Base-by-base conservation (phyloP, 2,113 vertebrate genomes). In the Struthidea cinerea region DNA sequence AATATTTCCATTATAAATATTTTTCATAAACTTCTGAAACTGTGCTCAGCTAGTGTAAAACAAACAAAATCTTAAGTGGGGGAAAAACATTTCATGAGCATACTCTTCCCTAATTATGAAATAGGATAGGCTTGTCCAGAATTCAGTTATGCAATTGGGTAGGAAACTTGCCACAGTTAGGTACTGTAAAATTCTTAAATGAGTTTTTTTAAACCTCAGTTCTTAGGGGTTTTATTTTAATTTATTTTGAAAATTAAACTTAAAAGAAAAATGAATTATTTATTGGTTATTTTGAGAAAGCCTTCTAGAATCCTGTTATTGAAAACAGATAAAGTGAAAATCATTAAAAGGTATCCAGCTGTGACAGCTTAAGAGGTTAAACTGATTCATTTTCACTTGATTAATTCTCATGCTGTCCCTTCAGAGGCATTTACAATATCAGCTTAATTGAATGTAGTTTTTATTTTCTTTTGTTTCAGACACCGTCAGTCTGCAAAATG, bases 401-500 rank as follows among this genome's bases (percentile, higher is more conserved):
- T 75, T 89, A 81, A 82, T 69, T 93, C 69, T 97, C 73, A 53
- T 80, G 41, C 52, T 67, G 64, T 96, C 75, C 64, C 47, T 96
- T 95, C 64, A 89, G 76, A 91, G 69, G 39, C 68, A 71, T 92
- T 90, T 96, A 61, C 42, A 77, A 20, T 94, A 90, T 90, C 68
- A 71, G 42, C 21, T 70, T 81, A 46, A 95, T 92, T 91, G 55
- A 68, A 57, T 68, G 24, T 87, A 73, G 46, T 92, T 74, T 94
- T 77, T 82, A 8, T 91, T 97, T 94, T 92, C 33, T 96, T 96
- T 92, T 96, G 86, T 98, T 98, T 95, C 97, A 98, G 97, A 94
- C 71, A 55, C 37, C 52, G 47, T 94, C 77, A 70, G 47, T 96
- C 94, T 97, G 90, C 96, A 96, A 91, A 93, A 98, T 97, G 97